Base-by-base conservation (phyloP, 2,888 invertebrate genomes). In the Gari tellinella region DNA sequence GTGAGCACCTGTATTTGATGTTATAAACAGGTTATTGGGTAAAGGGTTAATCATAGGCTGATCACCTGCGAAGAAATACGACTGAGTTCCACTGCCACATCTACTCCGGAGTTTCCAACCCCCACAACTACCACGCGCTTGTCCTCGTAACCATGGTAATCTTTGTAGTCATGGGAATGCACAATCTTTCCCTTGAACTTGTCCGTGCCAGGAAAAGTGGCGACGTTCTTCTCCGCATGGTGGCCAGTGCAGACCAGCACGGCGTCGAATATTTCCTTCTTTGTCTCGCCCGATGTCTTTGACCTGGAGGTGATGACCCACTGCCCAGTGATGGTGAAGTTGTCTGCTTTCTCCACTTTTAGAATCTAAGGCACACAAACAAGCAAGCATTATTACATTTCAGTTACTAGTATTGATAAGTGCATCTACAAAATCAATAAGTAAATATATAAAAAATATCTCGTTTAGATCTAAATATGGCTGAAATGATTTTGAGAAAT, bases 71-170 rank as follows among this genome's bases (percentile, higher is more conserved):
- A 86, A 8, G 85, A 70, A 19, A 85, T 74, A 25, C 89, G 79
- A 62, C 90, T 86, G 38, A 93, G 80, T 55, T 93, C 93, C 4
- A 92, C 92, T n/a, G 92, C 92, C 8, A 90, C 88, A 82, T 93
- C 93, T 5, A 91, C 88, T 0, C 92, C 93, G 2, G 93, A 93
- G 75, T 93, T 93, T 3, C 93, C 93, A 57, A 93, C 91, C 2
- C 93, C 93, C 25, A 93, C 84, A 3, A 93, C 88, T 19, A 93
- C 87, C 3, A 93, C 92, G 38, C 89, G 81, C 78, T 91, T 90
- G 49, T 86, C 90, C 37, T 84, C 85, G 67, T 74, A 90, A n/a
- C 86, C 85, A 40, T 63, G 53, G 40, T 72, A 80, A 62, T 88
- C 80, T 43, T 81, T 85, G 73, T 88, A 90, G 56, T 88, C 86